A percentile compares a stretch with the other conserved stretches of the same genome.
Evolutionary conservation across 2,888 invertebrate species (phyloP).

Genomic region (Folsomia manolachei): DNA sequence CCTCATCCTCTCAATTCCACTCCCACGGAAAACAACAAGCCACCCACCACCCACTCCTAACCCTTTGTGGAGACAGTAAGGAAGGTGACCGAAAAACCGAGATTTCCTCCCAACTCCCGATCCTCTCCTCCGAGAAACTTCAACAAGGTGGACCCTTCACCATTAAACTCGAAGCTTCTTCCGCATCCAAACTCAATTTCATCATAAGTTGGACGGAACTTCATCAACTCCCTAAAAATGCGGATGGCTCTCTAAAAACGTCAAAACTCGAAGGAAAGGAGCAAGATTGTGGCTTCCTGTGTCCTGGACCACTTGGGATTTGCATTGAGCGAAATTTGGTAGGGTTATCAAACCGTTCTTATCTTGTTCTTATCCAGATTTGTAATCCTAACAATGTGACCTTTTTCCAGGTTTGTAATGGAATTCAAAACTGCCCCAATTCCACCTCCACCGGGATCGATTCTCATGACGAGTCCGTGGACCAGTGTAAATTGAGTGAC

Average conservation of each 20-base stretch:
- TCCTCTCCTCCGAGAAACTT: slow-evolving; percentile 73
- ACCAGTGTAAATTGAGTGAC: slow-evolving; percentile 44
- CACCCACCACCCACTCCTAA: slow-evolving; percentile 58
- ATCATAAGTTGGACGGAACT: slow-evolving; percentile 88
- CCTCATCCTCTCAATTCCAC: slow-evolving; percentile 1
- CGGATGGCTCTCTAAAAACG: slow-evolving; percentile 74
- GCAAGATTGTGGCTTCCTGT: slow-evolving; percentile 80
- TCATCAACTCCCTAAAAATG: slow-evolving; percentile 73
- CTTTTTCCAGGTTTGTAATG: slow-evolving; percentile 89
- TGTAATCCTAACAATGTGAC: too few species aligned
- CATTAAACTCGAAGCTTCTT: slow-evolving; percentile 41
- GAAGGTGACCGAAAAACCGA: slow-evolving; percentile 61
- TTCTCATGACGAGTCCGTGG: slow-evolving; percentile 46
- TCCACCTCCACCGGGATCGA: slow-evolving; percentile 35
- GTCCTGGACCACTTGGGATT: slow-evolving; percentile 73
- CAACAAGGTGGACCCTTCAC: slow-evolving; percentile 53
- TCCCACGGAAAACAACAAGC: not conserved
- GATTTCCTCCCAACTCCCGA: slow-evolving; percentile 70
- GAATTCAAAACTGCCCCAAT: slow-evolving; percentile 77
- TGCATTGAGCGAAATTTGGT: slow-evolving; percentile 78
- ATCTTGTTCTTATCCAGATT: too few species aligned
- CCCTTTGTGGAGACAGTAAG: slow-evolving; percentile 71
- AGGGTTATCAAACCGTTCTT: too few species aligned
- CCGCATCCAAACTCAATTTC: slow-evolving; percentile 77
- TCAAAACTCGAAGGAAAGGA: slow-evolving; percentile 62